Conservation (phyloP, 2,888 invertebrate species). For the Fragum whitleyi region DNA sequence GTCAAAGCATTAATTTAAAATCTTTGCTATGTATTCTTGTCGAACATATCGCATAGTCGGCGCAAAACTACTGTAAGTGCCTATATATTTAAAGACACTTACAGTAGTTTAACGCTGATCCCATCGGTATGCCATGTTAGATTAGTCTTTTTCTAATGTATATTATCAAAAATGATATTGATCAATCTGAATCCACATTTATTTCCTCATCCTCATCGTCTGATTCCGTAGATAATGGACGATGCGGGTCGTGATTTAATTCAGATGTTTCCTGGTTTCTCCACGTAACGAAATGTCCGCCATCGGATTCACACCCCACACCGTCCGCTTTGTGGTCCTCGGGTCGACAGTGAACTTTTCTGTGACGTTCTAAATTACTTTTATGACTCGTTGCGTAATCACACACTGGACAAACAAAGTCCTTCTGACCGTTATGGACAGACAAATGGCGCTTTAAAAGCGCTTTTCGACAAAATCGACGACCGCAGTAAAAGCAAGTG, state of each 20-base stretch:
- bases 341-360: constrained; percentile 82
- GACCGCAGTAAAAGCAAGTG: constrained; percentile 84
- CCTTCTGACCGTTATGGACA: constrained; percentile 86
- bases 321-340: constrained; percentile 58
- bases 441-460: constrained; percentile 85
- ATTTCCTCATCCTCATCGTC: constrained; percentile 71
- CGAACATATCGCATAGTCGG: too few species aligned
- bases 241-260: constrained; percentile 51
- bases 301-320: neutral
- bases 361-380: constrained; percentile 86
- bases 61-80: too few species aligned
- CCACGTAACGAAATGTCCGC: constrained; percentile 43
- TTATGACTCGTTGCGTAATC: constrained; percentile 86
- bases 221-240: constrained; percentile 53
- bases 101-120: too few species aligned
- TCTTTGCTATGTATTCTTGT: too few species aligned
- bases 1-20: too few species aligned
- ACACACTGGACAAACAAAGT: constrained; percentile 85
- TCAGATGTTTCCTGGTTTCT: constrained; percentile 32
- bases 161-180: neutral
- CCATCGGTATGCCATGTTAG: too few species aligned
- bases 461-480: constrained; percentile 85
- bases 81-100: too few species aligned
- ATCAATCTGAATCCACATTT: constrained; percentile 68
- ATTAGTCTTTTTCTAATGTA: too few species aligned